Evolutionary conservation across 2,113 vertebrate species (phyloP).

Genomic region (Origma solitaria): DNA sequence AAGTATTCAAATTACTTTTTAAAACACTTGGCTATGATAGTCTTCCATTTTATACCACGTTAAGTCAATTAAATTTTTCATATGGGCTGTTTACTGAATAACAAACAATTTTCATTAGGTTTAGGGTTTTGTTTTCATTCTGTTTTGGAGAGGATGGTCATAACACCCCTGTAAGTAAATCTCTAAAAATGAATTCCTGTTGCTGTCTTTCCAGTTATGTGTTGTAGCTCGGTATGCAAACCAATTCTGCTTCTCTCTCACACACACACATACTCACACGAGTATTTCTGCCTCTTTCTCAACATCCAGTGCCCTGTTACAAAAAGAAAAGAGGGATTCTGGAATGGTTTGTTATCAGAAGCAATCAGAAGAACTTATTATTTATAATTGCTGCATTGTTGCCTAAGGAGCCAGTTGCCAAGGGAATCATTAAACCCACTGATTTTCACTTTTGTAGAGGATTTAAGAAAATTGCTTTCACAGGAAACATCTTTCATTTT

Average conservation of each 20-base stretch:
- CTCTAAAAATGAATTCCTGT: not conserved
- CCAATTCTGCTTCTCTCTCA: not conserved
- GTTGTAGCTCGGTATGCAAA: not conserved
- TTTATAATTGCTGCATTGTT: constrained; percentile 65
- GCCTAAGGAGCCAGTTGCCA: constrained; percentile 41
- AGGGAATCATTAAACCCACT: constrained; percentile 58
- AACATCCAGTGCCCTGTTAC: not conserved
- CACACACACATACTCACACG: not conserved
- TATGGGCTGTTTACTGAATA: not conserved
- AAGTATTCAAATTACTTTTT: not conserved
- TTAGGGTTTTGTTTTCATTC: not conserved
- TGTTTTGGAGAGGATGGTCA: not conserved
- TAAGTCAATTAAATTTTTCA: not conserved
- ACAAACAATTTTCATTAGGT: not conserved
- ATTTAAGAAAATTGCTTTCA: constrained; percentile 68
- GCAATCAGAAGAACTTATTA: constrained; percentile 50
- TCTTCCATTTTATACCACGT: not conserved
- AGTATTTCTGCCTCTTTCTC: not conserved
- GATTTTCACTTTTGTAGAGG: constrained; percentile 41
- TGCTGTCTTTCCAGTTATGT: not conserved
- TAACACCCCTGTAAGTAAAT: not conserved
- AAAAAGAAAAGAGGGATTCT: not conserved
- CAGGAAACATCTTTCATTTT: constrained; percentile 63
- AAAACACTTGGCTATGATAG: not conserved
- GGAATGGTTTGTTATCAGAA: constrained; percentile 28